Base-by-base conservation (phyloP, 2,113 vertebrate genomes). In the Gymnorhina tibicen region DNA sequence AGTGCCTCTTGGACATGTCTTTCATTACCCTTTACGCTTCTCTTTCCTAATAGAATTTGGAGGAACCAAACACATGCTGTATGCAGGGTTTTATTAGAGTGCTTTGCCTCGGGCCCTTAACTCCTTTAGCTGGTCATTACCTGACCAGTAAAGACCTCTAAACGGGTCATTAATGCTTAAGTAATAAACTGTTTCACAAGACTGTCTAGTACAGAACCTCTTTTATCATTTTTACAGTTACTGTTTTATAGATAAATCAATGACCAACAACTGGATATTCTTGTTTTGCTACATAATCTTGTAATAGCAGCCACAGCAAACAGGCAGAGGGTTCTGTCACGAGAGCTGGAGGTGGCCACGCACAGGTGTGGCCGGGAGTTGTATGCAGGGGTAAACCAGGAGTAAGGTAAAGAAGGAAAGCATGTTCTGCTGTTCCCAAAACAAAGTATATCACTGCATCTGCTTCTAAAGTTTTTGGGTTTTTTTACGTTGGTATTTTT, bases 191-290 rank as follows among this genome's bases (percentile, higher is more conserved):
- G 82, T 94, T 96, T 93, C 95, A 91, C 89, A 96, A 87, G 92
- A 88, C 92, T 96, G 83, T 94, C 96, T 93, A 83, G 92, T 91
- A 59, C 46, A 95, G 93, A 92, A 78, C 70, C 91, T 87, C 93
- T 93, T 97, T 80, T 93, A 67, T 97, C 95, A 97, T 93, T 96
- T 97, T 97, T 97, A 97, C 95, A 93, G 96, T 97, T 95, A 80
- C 94, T 93, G 92, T 94, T 97, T 97, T 96, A 95, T 94, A 95
- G 95, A 97, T 97, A 96, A 97, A 97, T 97, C 97, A 97, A 94
- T 87, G 89, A 42, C 56, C 58, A 81, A 84, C 78, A 93, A 90
- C 68, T 80, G 93, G 94, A 94, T 95, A 91, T 91, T 94, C 84
- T 89, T 94, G 81, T 90, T 95, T 96, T 95, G 73, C 72, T 87